phyloP scores from a whole-genome alignment of 2,113 vertebrate species.

The Alosa alosa region DNA sequence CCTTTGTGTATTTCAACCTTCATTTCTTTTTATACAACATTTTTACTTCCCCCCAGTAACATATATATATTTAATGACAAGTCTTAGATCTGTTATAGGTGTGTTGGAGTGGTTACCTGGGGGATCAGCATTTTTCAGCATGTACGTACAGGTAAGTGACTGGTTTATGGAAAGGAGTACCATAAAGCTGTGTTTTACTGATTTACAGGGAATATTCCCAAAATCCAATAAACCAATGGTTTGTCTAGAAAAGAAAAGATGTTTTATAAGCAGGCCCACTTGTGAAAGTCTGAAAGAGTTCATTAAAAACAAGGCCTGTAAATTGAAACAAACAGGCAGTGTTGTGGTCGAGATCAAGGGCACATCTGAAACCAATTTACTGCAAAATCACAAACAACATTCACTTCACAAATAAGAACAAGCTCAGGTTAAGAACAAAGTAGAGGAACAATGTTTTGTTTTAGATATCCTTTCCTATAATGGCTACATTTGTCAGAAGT shows the following conservation, averaged over 20 bases:
- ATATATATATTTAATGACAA: no score
- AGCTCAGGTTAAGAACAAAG: no score
- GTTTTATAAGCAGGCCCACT: neutral
- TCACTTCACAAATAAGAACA: neutral
- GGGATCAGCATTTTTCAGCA: no score
- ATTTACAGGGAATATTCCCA: neutral
- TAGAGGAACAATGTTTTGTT: no score
- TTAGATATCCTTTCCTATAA: no score
- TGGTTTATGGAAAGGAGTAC: neutral
- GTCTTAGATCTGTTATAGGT: no score
- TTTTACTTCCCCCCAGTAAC: neutral
- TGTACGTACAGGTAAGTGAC: no score
- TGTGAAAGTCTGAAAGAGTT: neutral
- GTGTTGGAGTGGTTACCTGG: no score
- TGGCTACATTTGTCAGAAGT: neutral
- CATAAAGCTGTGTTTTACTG: neutral
- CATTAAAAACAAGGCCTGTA: neutral
- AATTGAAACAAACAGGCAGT: neutral
- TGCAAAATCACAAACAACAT: neutral
- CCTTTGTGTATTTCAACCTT: neutral
- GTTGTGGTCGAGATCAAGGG: neutral
- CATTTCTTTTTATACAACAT: neutral
- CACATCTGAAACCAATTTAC: neutral
- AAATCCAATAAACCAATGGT: neutral
- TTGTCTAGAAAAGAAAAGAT: neutral